Conservation (phyloP, 2,113 vertebrate species). For the Corydoras sp. region DNA sequence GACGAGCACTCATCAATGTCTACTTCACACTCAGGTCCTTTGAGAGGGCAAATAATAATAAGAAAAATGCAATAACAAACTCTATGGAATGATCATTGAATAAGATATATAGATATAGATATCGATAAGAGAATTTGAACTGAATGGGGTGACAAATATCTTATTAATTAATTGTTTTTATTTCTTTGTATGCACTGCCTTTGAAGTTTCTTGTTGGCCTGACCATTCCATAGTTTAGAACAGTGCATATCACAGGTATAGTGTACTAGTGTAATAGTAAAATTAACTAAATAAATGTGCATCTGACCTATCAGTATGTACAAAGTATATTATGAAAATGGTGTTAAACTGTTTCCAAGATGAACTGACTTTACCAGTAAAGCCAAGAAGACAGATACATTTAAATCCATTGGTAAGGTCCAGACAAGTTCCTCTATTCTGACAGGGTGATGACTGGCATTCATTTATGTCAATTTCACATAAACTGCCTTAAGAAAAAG, state of each 20-base stretch:
- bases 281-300: background rate
- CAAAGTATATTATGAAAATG: background rate
- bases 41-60: slow-evolving; percentile 36
- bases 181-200: too few relatives aligned
- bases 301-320: too few relatives aligned
- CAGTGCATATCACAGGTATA: too few relatives aligned
- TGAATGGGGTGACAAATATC: too few relatives aligned
- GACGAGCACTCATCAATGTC: slow-evolving; percentile 70
- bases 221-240: background rate
- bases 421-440: slow-evolving; percentile 62
- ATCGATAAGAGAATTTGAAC: too few relatives aligned
- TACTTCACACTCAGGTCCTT: slow-evolving; percentile 67
- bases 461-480: slow-evolving; percentile 75
- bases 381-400: slow-evolving; percentile 63
- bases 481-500: slow-evolving; percentile 50
- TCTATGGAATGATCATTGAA: background rate
- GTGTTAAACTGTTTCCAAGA: background rate
- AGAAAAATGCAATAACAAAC: slow-evolving; percentile 36
- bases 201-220: background rate
- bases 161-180: too few relatives aligned
- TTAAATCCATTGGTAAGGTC: slow-evolving; percentile 61
- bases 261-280: too few relatives aligned
- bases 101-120: too few relatives aligned
- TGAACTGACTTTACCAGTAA: slow-evolving; percentile 60
- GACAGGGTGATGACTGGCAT: slow-evolving; percentile 66